These are phyloP conservation scores for Andrena haemorrhoa DNA, from an alignment of 2,888 invertebrate species.

Conservation along the genomic window DNA sequence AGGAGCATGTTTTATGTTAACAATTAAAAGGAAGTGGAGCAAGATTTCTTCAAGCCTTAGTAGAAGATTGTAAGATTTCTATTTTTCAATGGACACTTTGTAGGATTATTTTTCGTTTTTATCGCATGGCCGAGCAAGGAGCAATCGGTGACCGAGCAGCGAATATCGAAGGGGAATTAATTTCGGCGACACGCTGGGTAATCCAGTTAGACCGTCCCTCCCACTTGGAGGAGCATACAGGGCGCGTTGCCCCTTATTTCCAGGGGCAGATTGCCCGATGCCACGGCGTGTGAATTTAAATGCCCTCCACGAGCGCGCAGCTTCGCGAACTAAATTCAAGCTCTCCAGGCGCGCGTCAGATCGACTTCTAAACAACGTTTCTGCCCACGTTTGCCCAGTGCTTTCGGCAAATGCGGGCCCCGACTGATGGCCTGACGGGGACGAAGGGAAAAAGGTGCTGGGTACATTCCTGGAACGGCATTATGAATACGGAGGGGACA, in stretches of 20 bases:
- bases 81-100: neutral
- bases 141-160: constrained; percentile 52
- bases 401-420: neutral
- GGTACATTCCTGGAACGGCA: constrained; percentile 28
- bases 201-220: constrained; percentile 67
- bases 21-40: too few species aligned
- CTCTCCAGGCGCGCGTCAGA: constrained; percentile 1
- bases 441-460: constrained; percentile 15
- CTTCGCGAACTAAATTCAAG: neutral
- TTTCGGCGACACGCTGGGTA: constrained; percentile 64
- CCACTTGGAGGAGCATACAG: constrained; percentile 48
- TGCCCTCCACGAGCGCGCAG: constrained; percentile 28
- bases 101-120: constrained; percentile 34
- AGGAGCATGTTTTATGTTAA: too few species aligned
- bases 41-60: too few species aligned
- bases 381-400: neutral
- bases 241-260: constrained; percentile 57
- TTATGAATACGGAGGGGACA: constrained; percentile 10
- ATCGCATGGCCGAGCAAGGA: constrained; percentile 9
- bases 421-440: too few species aligned
- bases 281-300: constrained; percentile 59
- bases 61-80: neutral
- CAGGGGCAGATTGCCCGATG: constrained; percentile 55
- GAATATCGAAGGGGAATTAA: constrained; percentile 66
- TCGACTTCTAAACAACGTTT: constrained; percentile 26